Base-by-base conservation (phyloP, 1,140 invertebrate species). In the Cherax quadricarinatus region DNA sequence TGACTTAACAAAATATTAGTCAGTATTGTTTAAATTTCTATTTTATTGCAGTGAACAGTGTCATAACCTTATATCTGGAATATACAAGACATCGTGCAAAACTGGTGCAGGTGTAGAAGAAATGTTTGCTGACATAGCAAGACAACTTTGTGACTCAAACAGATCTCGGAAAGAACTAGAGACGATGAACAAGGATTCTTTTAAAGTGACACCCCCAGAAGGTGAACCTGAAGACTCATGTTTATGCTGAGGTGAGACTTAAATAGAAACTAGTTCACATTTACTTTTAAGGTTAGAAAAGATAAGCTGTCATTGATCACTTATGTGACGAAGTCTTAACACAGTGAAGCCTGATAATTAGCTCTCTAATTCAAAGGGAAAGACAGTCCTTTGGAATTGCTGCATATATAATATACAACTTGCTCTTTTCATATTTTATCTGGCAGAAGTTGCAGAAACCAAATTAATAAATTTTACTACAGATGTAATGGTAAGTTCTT, bases 51-150 rank as follows among this genome's bases (percentile, higher is more conserved):
- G 97, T 95, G 97, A 98, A 95, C 98, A 99, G 95, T 99, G 98
- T 95, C 98, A 98, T 94, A 98, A 98, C 94, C 95, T 98, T 79
- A 97, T 99, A 92, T 98, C 97, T 94, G 97, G 97, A 85, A 97
- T 97, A 51, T 99, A 98, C 94, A 98, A 98, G 95, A 98, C 98
- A 24, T 98, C 98, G 41, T 99, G 98, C 94, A 98, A 98, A 95
- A 98, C 97, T 89, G 97, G 97, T 4, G 96, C 97, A 94, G 98
- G 98, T 3, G 96, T 99, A 12, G 97, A 98, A 92, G 98, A 98
- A 95, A 98, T 98, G 98, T 98, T 98, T 95, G 95, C 96, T 86
- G 97, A 98, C 93, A 98, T 99, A 94, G 97, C 98, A 3, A 96
- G 96, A 85, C 97, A 98, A 93, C 95, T 98, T 83, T 96, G 97